Evolutionary conservation across 1,140 invertebrate genomes (phyloP).

Genomic region (Scaptomyza montana): DNA sequence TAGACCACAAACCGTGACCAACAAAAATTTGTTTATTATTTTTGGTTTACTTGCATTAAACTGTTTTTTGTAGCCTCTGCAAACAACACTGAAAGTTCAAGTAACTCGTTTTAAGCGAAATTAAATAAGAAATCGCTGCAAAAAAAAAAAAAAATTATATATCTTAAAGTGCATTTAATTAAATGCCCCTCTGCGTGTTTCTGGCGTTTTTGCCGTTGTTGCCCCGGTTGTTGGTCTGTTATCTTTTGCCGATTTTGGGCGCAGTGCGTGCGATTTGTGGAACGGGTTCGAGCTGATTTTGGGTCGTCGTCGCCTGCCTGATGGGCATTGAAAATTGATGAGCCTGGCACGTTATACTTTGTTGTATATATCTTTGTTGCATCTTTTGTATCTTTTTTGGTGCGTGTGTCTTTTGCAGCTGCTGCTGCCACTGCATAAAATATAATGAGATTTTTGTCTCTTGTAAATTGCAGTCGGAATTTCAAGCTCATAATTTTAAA

Average conservation of each 20-base stretch:
- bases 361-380: slow-evolving; percentile 18
- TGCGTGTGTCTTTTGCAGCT: slow-evolving; percentile 45
- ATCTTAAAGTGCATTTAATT: slow-evolving; percentile 75
- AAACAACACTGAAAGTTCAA: neutral
- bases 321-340: slow-evolving; percentile 52
- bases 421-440: slow-evolving; percentile 60
- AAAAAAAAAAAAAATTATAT: slow-evolving; percentile 49
- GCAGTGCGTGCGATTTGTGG: slow-evolving; percentile 13
- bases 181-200: slow-evolving; percentile 49
- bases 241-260: slow-evolving; percentile 13
- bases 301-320: slow-evolving; percentile 19
- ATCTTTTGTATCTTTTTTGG: slow-evolving; percentile 41
- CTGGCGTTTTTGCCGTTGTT: neutral
- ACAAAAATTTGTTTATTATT: too few relatives aligned
- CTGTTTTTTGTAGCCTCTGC: too few relatives aligned
- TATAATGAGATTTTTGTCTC: slow-evolving; percentile 69
- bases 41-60: too few relatives aligned
- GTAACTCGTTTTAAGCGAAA: slow-evolving; percentile 2
- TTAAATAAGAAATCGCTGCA: slow-evolving; percentile 44
- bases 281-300: slow-evolving; percentile 24
- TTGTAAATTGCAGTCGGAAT: slow-evolving; percentile 28
- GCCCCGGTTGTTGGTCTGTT: neutral
- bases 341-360: slow-evolving; percentile 18
- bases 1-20: too few relatives aligned
- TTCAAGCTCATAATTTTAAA: slow-evolving; percentile 61